Conservation (phyloP, 2,888 invertebrate genomes). For the Eumacrocentrus americanus region DNA sequence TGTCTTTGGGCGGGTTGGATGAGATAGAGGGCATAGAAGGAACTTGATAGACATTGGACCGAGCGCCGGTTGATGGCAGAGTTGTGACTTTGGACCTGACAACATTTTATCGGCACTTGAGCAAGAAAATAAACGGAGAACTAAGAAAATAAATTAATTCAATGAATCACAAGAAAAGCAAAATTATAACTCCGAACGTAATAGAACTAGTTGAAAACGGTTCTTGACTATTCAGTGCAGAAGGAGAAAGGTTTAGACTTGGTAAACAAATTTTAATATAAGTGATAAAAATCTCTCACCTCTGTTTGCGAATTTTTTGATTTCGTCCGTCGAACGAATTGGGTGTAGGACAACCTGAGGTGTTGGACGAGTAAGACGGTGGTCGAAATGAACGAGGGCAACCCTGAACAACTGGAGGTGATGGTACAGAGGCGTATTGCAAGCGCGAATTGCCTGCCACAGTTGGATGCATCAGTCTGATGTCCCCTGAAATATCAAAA, state of each 20-base stretch:
- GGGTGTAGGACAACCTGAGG: slow-evolving; percentile 53
- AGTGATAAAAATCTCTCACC: slow-evolving; percentile 40
- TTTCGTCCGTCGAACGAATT: slow-evolving; percentile 55
- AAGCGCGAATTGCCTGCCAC: slow-evolving; percentile 54
- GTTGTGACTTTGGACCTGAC: slow-evolving; percentile 56
- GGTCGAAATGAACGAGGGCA: slow-evolving; percentile 56
- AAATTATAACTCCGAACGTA: too few relatives aligned
- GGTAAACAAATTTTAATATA: background rate
- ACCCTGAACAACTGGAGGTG: slow-evolving; percentile 58
- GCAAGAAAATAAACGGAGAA: slow-evolving; percentile 13
- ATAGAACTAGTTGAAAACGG: too few relatives aligned
- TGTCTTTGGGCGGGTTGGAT: slow-evolving; percentile 54
- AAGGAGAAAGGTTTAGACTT: background rate
- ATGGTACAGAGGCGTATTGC: slow-evolving; percentile 56
- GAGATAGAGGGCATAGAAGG: slow-evolving; percentile 55
- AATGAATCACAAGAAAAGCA: background rate
- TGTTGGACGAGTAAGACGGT: slow-evolving; percentile 55
- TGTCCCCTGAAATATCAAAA: slow-evolving; percentile 45
- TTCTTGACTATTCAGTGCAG: background rate
- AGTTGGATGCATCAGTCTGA: slow-evolving; percentile 59
- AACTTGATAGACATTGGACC: slow-evolving; percentile 55
- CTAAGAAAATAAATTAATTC: slow-evolving; percentile 18
- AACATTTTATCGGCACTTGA: slow-evolving; percentile 28
- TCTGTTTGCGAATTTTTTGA: slow-evolving; percentile 57
- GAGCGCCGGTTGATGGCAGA: slow-evolving; percentile 50